Evolutionary conservation across 2,113 vertebrate genomes (phyloP).

Genomic region (Boulengeromyrus knoepffleri): DNA sequence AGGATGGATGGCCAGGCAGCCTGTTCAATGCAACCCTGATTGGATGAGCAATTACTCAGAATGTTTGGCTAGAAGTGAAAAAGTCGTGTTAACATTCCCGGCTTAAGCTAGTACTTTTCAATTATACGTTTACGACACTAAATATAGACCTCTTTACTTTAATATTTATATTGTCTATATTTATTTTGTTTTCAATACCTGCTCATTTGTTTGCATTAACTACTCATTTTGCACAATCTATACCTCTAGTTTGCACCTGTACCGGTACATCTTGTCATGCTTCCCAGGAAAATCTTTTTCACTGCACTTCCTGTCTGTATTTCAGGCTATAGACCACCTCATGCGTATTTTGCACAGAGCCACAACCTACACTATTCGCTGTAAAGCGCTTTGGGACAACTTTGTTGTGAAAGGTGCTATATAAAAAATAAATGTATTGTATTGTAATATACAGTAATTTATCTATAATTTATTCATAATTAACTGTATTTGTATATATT

Average conservation of each 20-base stretch:
- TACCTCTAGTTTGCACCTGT: background rate
- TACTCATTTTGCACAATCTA: background rate
- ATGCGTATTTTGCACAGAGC: background rate
- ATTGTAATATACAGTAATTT: background rate
- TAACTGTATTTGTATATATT: background rate
- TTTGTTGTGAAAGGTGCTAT: too few species aligned
- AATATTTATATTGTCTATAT: background rate
- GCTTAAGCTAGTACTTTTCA: background rate
- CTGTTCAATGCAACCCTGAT: background rate
- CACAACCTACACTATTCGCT: background rate
- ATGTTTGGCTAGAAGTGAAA: background rate
- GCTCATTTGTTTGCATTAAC: background rate
- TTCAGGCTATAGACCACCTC: background rate
- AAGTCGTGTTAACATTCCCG: background rate
- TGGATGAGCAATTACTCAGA: background rate
- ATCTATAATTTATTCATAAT: background rate
- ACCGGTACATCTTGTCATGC: background rate
- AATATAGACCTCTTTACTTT: background rate
- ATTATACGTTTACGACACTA: background rate
- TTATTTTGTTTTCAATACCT: background rate
- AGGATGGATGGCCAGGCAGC: background rate
- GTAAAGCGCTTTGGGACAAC: too few species aligned
- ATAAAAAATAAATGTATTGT: too few species aligned
- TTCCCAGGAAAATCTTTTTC: background rate
- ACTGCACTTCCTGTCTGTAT: background rate